These are phyloP conservation scores for Oegoconia quadripuncta DNA, from an alignment of 2,888 invertebrate genomes.

Conservation along the genomic window DNA sequence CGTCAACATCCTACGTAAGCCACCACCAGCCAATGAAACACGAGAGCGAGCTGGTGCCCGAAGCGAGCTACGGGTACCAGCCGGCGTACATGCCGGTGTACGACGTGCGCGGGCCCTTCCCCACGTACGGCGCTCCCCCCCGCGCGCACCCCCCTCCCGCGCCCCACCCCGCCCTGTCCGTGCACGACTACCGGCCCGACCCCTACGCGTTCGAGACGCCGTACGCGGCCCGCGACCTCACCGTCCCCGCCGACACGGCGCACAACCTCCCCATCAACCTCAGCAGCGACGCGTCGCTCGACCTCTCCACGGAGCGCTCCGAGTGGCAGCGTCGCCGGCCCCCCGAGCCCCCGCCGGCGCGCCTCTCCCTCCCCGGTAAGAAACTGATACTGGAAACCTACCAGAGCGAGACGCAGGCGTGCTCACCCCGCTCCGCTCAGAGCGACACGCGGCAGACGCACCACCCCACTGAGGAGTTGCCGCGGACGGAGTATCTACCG, in stretches of 20 bases:
- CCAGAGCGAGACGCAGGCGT: constrained; percentile 61
- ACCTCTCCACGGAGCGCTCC: constrained; percentile 60
- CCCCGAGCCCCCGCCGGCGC: constrained; percentile 40
- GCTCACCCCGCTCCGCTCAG: constrained; percentile 27
- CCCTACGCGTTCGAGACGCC: constrained; percentile 52
- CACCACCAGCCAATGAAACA: constrained; percentile 52
- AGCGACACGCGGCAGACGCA: constrained; percentile 14
- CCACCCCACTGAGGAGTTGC: constrained; percentile 41
- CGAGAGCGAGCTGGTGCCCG: constrained; percentile 43
- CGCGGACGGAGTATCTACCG: constrained; percentile 64
- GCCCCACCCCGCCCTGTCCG: constrained; percentile 20
- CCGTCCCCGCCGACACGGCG: constrained; percentile 41
- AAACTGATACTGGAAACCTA: constrained; percentile 73
- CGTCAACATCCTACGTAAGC: constrained; percentile 55
- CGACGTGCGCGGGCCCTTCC: constrained; percentile 37
- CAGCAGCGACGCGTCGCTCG: constrained; percentile 68
- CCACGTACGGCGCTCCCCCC: constrained; percentile 34
- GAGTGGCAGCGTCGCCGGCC: constrained; percentile 62
- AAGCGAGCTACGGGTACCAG: constrained; percentile 45
- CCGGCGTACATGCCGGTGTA: constrained; percentile 32
- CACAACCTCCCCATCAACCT: constrained; percentile 73
- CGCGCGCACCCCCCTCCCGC: constrained; percentile 26
- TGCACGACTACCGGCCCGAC: constrained; percentile 57
- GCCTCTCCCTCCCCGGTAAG: constrained; percentile 67
- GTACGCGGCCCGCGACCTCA: constrained; percentile 52